Conservation (phyloP, 2,113 vertebrate species). For the Crypturellus undulatus region DNA sequence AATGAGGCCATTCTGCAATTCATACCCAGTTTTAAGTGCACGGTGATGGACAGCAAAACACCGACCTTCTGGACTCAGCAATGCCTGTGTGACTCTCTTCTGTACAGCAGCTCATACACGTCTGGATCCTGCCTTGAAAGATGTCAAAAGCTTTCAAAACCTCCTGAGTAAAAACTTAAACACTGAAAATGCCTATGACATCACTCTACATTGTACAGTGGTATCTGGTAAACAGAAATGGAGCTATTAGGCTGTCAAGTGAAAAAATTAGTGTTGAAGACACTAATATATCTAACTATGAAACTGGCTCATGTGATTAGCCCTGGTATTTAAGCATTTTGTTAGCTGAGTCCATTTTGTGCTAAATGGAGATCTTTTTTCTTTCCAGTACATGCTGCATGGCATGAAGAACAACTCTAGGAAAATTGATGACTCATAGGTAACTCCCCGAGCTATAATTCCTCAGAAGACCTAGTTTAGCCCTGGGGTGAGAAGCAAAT, state of each 20-base stretch:
- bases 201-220: not conserved
- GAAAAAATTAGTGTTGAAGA: not conserved
- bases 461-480: not conserved
- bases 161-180: not conserved
- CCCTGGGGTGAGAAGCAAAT: not conserved
- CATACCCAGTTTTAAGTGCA: not conserved
- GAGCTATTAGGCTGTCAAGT: not conserved
- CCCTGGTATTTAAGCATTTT: not conserved
- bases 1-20: not conserved
- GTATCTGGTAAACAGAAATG: not conserved
- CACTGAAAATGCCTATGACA: accelerated
- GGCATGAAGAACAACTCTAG: not conserved
- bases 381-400: not conserved
- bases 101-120: not conserved
- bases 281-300: not conserved
- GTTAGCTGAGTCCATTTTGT: not conserved
- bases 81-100: not conserved
- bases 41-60: not conserved
- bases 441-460: not conserved
- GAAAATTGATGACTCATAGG: not conserved
- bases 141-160: not conserved
- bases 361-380: not conserved
- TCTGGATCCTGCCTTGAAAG: not conserved
- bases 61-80: not conserved
- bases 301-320: not conserved